phyloP scores from a whole-genome alignment of 2,888 invertebrate species.

The Lepas anatifera region DNA sequence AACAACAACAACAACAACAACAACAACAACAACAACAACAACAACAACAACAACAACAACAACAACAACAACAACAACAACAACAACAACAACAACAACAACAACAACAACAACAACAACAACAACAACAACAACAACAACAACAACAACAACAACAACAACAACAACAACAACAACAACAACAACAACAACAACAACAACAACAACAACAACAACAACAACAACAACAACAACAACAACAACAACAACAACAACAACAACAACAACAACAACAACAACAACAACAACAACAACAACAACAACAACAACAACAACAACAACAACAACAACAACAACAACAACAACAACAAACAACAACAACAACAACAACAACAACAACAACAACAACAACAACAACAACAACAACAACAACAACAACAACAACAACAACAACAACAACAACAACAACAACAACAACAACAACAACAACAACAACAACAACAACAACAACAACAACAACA shows the following conservation, averaged over 20 bases:
- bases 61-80: slow-evolving; percentile 21
- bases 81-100: slow-evolving; percentile 22
- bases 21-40: slow-evolving; percentile 25
- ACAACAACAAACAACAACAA: too few relatives aligned
- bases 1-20: slow-evolving; percentile 24
- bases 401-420: too few relatives aligned
- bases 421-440: slow-evolving; percentile 3
- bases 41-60: slow-evolving; percentile 24
- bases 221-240: slow-evolving; percentile 23
- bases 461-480: not conserved
- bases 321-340: slow-evolving; percentile 23
- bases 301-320: slow-evolving; percentile 22
- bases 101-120: slow-evolving; percentile 23
- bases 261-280: slow-evolving; percentile 21
- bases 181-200: slow-evolving; percentile 22
- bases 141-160: slow-evolving; percentile 25
- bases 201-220: slow-evolving; percentile 24
- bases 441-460: slow-evolving; percentile 9
- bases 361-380: slow-evolving; percentile 14
- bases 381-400: slow-evolving; percentile 7
- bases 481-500: slow-evolving; percentile 7
- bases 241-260: slow-evolving; percentile 24
- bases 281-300: slow-evolving; percentile 23
- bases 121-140: slow-evolving; percentile 22
- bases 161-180: slow-evolving; percentile 24